Evolutionary conservation across 2,797 vertebrate genomes (phyloP).

Genomic region (Salmo trutta): DNA sequence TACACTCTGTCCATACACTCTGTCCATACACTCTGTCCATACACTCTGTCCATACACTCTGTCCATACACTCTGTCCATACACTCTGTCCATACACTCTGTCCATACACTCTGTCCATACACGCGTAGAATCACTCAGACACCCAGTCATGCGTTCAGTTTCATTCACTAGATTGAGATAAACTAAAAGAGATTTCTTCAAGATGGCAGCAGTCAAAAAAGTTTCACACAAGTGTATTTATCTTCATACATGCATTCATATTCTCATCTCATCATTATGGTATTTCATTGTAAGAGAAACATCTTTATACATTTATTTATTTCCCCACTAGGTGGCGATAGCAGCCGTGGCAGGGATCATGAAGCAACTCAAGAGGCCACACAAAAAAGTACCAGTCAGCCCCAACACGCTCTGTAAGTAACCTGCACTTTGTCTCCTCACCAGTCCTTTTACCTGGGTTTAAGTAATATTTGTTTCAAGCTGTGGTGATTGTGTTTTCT

Average conservation of each 20-base stretch:
- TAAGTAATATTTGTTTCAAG: background rate
- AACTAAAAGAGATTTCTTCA: background rate
- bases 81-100: no score
- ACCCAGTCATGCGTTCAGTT: no score
- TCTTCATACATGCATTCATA: background rate
- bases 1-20: no score
- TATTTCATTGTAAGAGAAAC: background rate
- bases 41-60: no score
- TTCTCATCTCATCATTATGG: background rate
- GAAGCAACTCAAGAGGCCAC: constrained; percentile 91
- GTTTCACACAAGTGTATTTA: background rate
- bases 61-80: no score
- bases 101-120: no score
- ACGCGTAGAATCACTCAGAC: no score
- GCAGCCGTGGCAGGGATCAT: constrained; percentile 94
- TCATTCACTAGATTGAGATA: background rate
- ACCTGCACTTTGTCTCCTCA: background rate
- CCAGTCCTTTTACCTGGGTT: background rate
- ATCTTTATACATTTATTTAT: background rate
- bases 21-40: no score
- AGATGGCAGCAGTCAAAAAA: background rate
- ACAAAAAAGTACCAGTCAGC: constrained; percentile 87
- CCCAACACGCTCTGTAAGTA: constrained; percentile 88
- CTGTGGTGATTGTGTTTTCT: background rate
- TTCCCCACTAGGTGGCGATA: constrained; percentile 87